A percentile compares a stretch with the other conserved stretches of the same genome.
Conservation (phyloP, 2,113 vertebrate genomes). For the Vombatus ursinus region DNA sequence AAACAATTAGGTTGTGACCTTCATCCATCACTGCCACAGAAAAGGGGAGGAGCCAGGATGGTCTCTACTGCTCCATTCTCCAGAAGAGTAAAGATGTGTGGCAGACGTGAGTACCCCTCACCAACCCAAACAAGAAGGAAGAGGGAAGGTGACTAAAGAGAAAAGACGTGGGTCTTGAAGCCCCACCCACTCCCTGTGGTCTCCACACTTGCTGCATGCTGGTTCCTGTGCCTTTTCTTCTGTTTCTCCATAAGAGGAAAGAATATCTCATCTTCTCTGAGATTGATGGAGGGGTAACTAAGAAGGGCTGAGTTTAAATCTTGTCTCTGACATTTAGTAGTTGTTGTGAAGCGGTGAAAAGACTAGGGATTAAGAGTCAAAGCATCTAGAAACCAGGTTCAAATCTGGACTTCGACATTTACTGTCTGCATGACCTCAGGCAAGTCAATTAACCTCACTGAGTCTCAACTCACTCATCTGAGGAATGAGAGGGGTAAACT, state of each 20-base stretch:
- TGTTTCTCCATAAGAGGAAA: background rate
- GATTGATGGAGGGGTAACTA: background rate
- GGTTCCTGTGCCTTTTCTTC: background rate
- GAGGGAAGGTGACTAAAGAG: background rate
- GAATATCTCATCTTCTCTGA: background rate
- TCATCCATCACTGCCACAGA: background rate
- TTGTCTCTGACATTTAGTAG: background rate
- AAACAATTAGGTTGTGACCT: background rate
- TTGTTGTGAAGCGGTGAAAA: background rate
- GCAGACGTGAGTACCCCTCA: background rate
- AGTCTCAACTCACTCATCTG: background rate
- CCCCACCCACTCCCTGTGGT: background rate
- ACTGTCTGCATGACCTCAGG: background rate
- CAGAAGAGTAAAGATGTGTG: background rate
- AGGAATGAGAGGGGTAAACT: background rate
- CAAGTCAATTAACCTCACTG: background rate
- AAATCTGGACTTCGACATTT: background rate
- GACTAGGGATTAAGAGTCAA: background rate
- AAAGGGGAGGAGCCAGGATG: background rate
- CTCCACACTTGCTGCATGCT: background rate
- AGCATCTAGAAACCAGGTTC: background rate
- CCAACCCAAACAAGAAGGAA: background rate
- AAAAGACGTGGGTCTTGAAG: background rate
- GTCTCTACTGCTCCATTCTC: background rate
- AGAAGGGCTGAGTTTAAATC: background rate